A percentile compares a stretch with the other conserved stretches of the same genome.
Evolutionary conservation across 92 coral and sea anemone genomes (phyloP).

Genomic region (Siderastrea radians): DNA sequence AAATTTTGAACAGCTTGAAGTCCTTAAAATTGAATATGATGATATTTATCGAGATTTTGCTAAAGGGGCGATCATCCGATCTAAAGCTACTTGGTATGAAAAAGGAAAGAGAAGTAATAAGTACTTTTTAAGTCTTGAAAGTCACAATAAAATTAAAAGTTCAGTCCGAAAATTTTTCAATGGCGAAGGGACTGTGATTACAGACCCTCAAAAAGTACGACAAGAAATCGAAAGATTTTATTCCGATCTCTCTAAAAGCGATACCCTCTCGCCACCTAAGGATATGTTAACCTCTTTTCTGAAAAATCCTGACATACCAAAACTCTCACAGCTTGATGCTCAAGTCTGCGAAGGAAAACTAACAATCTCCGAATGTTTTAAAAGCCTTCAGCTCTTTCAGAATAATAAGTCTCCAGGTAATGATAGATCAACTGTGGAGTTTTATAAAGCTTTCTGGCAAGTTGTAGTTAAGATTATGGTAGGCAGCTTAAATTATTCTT

Average conservation of each 20-base stretch:
- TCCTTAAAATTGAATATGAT: slow-evolving; percentile 34
- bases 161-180: slow-evolving; percentile 34
- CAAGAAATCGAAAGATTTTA: slow-evolving; percentile 52
- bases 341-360: no score
- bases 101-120: slow-evolving; percentile 57
- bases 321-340: no score
- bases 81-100: slow-evolving; percentile 62
- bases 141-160: slow-evolving; percentile 18
- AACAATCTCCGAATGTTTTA: no score
- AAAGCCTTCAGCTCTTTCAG: no score
- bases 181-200: slow-evolving; percentile 21
- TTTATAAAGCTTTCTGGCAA: no score
- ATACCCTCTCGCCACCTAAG: background rate
- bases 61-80: slow-evolving; percentile 58
- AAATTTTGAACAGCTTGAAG: slow-evolving; percentile 39
- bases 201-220: slow-evolving; percentile 28
- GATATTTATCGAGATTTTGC: slow-evolving; percentile 35
- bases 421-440: no score
- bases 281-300: slow-evolving; percentile 11
- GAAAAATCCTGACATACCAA: background rate
- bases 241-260: slow-evolving; percentile 38
- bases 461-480: no score
- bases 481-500: no score
- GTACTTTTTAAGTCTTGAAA: slow-evolving; percentile 65
- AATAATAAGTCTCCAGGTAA: no score